phyloP scores from a whole-genome alignment of 2,797 vertebrate species.

The Acrossocheilus fasciatus region DNA sequence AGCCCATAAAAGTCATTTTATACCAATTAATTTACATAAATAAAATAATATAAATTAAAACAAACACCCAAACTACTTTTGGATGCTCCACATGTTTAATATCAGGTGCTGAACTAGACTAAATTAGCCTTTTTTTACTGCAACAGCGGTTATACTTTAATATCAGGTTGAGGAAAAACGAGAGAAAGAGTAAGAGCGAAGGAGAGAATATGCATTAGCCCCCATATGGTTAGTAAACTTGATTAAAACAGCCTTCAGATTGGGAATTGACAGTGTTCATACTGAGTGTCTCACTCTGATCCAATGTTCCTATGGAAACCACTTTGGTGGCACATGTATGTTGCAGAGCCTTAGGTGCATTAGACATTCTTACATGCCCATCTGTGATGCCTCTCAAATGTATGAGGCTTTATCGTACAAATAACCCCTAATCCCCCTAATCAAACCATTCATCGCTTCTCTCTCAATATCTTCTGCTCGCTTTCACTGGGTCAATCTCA shows the following conservation, averaged over 20 bases:
- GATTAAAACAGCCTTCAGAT: constrained; percentile 16
- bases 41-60: not conserved
- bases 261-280: constrained; percentile 3
- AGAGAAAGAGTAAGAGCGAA: not conserved
- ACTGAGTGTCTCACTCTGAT: constrained; percentile 33
- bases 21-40: not conserved
- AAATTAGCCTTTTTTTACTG: not conserved
- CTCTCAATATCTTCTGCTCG: constrained; percentile 19
- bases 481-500: constrained; percentile 39
- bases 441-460: constrained; percentile 37
- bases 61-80: not conserved
- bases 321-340: constrained; percentile 51
- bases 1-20: too few species aligned
- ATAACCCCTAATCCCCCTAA: constrained; percentile 32
- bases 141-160: not conserved
- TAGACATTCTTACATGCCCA: constrained; percentile 37
- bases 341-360: constrained; percentile 19
- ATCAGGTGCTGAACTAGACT: too few species aligned
- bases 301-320: constrained; percentile 72
- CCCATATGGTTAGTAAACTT: constrained; percentile 23
- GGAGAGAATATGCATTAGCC: not conserved
- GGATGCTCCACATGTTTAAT: not conserved
- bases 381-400: constrained; percentile 40
- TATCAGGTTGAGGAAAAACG: not conserved
- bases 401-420: constrained; percentile 35